phyloP scores from a whole-genome alignment of 2,113 vertebrate genomes.

The Pavo muticus region DNA sequence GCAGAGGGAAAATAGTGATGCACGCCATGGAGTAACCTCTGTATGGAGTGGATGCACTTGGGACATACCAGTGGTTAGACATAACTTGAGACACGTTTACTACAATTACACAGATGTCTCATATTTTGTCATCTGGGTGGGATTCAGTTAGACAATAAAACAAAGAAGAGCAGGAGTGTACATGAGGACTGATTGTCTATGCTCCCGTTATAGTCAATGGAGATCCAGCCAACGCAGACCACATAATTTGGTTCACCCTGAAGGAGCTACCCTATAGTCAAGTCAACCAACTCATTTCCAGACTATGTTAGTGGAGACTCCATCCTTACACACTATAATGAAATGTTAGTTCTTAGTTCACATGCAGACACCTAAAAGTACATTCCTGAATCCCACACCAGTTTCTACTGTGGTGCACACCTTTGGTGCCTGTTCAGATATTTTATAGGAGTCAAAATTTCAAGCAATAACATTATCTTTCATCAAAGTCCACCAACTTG shows the following conservation, averaged over 20 bases:
- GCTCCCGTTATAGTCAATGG: not conserved
- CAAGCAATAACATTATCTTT: not conserved
- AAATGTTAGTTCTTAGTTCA: not conserved
- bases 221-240: not conserved
- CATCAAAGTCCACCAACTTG: not conserved
- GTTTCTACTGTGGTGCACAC: not conserved
- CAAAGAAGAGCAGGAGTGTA: accelerated
- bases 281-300: not conserved
- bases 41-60: not conserved
- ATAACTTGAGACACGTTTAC: not conserved
- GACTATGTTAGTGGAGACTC: not conserved
- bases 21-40: not conserved
- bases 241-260: not conserved
- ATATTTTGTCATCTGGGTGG: not conserved
- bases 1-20: not conserved
- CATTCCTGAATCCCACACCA: not conserved
- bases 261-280: not conserved
- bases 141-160: not conserved
- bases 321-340: not conserved
- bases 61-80: not conserved
- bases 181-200: accelerated
- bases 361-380: not conserved
- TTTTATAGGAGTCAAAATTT: not conserved
- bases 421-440: not conserved
- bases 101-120: not conserved